Base-by-base conservation (phyloP, 2,113 vertebrate species). In the Vidua chalybeata region DNA sequence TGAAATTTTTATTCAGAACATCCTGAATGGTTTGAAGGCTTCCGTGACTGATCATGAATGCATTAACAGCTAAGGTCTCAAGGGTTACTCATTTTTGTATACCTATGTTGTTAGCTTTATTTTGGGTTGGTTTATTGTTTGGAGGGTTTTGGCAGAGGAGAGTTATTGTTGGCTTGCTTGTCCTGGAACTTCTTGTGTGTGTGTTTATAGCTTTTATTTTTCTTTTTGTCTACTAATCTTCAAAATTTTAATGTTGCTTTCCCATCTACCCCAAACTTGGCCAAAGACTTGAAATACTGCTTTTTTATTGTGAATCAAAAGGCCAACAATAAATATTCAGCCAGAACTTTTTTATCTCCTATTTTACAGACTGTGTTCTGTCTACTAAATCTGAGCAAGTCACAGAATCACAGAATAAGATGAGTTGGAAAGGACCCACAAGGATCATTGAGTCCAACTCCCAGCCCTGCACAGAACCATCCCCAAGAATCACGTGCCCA, bases 141-240 rank as follows among this genome's bases (percentile, higher is more conserved):
- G 24, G 37, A 31, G 7, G 11, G 2, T 8, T 27, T 22, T 8
- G 6, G 13, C 1, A 13, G 9, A 5, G 7, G 9, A 48, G 8
- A 52, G 18, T 62, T 54, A n/a, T 54, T 46, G 11, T 30, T 68
- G 41, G 3, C 3, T 89, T 68, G 5, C n/a, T 41, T 68, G 14
- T 41, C 41, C 46, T 0, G 0, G 9, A 7, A 2, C 7, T 51
- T 59, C 28, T 8, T 51, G 2, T 33, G 6, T 13, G 21, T 35
- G 7, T 31, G 10, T 21, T 17, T 72, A 37, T 19, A 68, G 11
- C 3, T 79, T 15, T 66, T 37, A 24, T 37, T 67, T 64, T 61
- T 35, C 8, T 35, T 35, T 76, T 33, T 39, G 9, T 21, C 22
- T 59, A 13, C 5, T 43, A 17, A 18, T 80, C 13, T 54, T 77